Evolutionary conservation across 2,888 invertebrate genomes (phyloP).

Genomic region (Drosophila anomalipes): DNA sequence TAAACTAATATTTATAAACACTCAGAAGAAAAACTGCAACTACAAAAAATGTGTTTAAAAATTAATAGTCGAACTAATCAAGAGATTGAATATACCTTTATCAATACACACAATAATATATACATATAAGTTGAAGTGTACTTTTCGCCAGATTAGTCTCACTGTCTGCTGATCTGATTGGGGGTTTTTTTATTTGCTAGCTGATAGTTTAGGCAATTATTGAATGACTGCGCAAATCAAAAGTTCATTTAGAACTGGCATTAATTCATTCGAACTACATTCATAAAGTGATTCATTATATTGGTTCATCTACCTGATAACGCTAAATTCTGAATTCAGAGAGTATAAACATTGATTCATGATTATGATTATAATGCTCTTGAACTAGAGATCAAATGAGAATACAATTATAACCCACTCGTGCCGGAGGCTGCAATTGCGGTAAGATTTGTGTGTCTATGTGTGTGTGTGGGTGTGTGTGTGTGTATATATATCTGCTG

Average conservation of each 20-base stretch:
- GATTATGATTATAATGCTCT: conserved; percentile 40
- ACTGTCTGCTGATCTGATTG: conserved; percentile 16
- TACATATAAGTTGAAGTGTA: neutral
- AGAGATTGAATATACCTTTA: neutral
- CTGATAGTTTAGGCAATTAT: conserved; percentile 33
- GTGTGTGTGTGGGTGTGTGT: conserved; percentile 23
- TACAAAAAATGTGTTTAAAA: neutral
- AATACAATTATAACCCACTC: conserved; percentile 51
- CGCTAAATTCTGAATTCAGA: neutral
- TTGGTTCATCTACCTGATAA: conserved; percentile 60
- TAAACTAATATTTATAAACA: neutral
- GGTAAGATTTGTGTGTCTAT: neutral
- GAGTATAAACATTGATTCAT: neutral
- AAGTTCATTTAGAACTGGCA: conserved; percentile 8
- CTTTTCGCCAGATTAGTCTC: conserved; percentile 1
- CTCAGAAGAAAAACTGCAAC: neutral
- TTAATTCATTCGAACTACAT: conserved; percentile 32
- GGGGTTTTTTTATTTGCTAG: neutral
- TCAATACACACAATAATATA: neutral
- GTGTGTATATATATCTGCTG: conserved; percentile 9
- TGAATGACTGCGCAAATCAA: conserved; percentile 15
- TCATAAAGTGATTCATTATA: conserved; percentile 50
- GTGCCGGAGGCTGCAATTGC: conserved; percentile 30
- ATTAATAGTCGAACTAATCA: neutral
- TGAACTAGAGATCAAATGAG: conserved; percentile 72